Percentiles rank a stretch among this genome's conserved stretches.
These are phyloP conservation scores for Speoplatyrhinus poulsoni DNA, from an alignment of 2,113 vertebrate genomes.

Conservation along the genomic window DNA sequence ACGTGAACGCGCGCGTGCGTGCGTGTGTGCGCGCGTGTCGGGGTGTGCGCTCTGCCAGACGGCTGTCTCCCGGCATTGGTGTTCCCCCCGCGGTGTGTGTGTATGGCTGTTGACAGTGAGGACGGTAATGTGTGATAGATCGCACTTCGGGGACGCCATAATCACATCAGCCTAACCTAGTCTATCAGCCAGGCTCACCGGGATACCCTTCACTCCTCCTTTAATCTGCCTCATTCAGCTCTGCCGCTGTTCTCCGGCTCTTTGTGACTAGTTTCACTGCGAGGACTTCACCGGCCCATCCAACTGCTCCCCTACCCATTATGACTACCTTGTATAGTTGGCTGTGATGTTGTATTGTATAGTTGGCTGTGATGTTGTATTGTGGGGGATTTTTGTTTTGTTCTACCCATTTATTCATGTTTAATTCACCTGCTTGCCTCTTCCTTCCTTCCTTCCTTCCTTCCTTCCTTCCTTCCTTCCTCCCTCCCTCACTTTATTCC, in stretches of 20 bases:
- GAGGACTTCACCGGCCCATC: neutral
- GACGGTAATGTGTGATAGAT: constrained; percentile 85
- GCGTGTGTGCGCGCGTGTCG: constrained; percentile 37
- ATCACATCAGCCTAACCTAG: constrained; percentile 81
- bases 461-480: neutral
- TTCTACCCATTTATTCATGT: neutral
- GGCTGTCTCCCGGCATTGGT: constrained; percentile 79
- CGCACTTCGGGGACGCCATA: constrained; percentile 81
- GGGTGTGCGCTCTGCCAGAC: constrained; percentile 72
- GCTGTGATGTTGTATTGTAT: too few species aligned
- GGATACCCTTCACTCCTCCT: constrained; percentile 79
- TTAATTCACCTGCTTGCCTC: neutral
- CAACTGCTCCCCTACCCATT: constrained; percentile 17
- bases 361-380: too few species aligned
- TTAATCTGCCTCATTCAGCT: constrained; percentile 74
- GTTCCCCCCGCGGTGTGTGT: constrained; percentile 75
- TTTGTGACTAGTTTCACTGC: constrained; percentile 12
- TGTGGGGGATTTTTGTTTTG: neutral
- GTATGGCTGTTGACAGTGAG: constrained; percentile 79
- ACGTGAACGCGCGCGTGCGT: constrained; percentile 45
- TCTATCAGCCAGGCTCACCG: constrained; percentile 79
- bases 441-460: neutral
- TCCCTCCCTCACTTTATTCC: neutral
- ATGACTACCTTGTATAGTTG: neutral
- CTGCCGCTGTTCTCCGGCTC: constrained; percentile 47